Evolutionary conservation across 1,140 invertebrate genomes (phyloP), one percentile per base, ranked within the genome.

Genomic region (Drusus annulatus): DNA sequence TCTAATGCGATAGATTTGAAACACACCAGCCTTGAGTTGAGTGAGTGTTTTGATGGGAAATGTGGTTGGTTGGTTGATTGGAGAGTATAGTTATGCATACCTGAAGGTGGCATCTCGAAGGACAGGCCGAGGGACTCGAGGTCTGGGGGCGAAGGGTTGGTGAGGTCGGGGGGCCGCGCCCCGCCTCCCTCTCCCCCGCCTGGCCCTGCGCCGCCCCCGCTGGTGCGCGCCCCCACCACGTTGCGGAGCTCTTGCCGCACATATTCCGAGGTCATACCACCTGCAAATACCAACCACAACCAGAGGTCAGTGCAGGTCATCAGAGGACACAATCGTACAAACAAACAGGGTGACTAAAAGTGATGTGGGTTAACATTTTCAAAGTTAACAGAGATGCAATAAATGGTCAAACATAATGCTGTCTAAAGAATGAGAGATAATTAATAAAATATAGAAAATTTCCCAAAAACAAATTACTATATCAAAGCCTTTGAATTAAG

Each of bases 161-260:
- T 63, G 21, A 54, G 54, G 76, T 81, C 68, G 84, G 84, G 84
- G 86, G 88, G 85, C 87, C 81, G 78, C 69, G 63, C 78, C 13
- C 82, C 79, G 15, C 65, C 76, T 16, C 78, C 75, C 36, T 62
- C 62, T 13, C 80, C 79, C 23, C 80, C 82, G 45, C 79, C 79
- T 19, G 76, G 76, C 54, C 68, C 63, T 8, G 68, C 79, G 31
- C 63, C 82, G 16, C 82, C 75, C 45, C 76, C 82, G 60, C 93
- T 93, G 16, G 94, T 95, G 84, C 96, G 91, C 36, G 94, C 95
- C 81, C 94, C 95, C 78, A 97, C 96, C 78, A 96, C 93, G 19
- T 95, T 95, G 84, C 96, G 91, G 83, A 98, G 90, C 88, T 97
- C 96, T 91, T 97, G 96, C 85, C 96, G 92, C 80, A 97, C 96